phyloP scores from a whole-genome alignment of 2,797 vertebrate genomes.

The Poecilia velifera region DNA sequence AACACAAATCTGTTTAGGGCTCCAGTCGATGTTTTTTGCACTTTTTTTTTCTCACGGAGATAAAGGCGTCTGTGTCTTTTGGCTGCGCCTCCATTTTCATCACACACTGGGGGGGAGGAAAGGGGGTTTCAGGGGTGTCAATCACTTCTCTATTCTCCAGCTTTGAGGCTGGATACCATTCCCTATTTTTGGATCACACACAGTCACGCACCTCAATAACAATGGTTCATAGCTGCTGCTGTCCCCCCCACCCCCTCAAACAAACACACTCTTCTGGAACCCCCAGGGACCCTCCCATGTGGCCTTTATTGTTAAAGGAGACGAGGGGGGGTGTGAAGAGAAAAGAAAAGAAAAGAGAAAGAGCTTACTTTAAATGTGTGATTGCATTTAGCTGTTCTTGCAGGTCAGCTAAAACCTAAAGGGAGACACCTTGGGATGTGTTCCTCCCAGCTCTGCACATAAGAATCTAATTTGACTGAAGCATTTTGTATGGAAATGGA shows the following conservation, averaged over 20 bases:
- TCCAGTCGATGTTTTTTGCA: not conserved
- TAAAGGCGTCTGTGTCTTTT: conserved; percentile 32
- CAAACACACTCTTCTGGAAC: conserved; percentile 77
- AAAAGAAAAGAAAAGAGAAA: conserved; percentile 31
- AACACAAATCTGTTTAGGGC: conserved; percentile 1
- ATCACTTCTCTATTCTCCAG: conserved; percentile 51
- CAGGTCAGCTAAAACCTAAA: conserved; percentile 60
- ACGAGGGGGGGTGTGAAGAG: conserved; percentile 20
- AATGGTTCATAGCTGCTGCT: conserved; percentile 61
- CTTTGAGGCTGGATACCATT: conserved; percentile 65
- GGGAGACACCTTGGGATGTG: conserved; percentile 30
- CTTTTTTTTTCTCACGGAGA: conserved; percentile 44
- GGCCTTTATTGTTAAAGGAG: conserved; percentile 64
- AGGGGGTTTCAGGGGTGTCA: conserved; percentile 52
- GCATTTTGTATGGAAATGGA: conserved; percentile 26
- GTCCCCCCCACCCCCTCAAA: conserved; percentile 57
- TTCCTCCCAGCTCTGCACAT: conserved; percentile 30
- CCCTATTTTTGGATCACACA: conserved; percentile 67
- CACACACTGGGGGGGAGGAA: not conserved
- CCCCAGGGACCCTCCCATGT: conserved; percentile 67
- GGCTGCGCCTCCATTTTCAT: conserved; percentile 53
- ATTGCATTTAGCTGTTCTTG: conserved; percentile 61
- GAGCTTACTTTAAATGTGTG: conserved; percentile 59
- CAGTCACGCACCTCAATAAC: conserved; percentile 50
- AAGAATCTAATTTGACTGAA: not conserved